Base-by-base conservation (phyloP, 2,888 invertebrate species). In the Deilephila porcellus region DNA sequence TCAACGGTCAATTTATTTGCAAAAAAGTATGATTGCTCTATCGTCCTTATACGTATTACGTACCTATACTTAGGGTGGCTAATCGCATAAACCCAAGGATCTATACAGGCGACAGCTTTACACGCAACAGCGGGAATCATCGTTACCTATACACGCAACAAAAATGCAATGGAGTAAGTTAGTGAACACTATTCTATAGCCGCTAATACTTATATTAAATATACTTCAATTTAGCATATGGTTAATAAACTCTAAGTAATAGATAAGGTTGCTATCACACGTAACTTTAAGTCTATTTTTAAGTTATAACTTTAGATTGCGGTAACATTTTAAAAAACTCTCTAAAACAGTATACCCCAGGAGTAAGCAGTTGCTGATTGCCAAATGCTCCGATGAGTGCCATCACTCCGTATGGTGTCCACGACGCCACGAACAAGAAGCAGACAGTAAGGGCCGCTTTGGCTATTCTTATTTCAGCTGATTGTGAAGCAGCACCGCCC, bases 11-110 rank as follows among this genome's bases (percentile, higher is more conserved):
- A 45, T 63, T 63, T 56, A 14, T 45, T 45, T 19, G 29, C 17
- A 76, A 62, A 60, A 29, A 6, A 45, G 1, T 45, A 3, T 45
- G 45, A 45, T 14, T 45, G 45, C 45, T 45, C 14, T 11, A n/a
- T 53, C 11, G 62, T 45, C 8, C 56, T 17, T 67, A 64, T 59
- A 72, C 71, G 72, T 74, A 11, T 19, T 25, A 63, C 53, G 45
- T 88, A 97, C 97, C 98, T 96, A 94, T 97, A 97, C 93, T 96
- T 97, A 6, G 98, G 98, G 95, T 98, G 98, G 86, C 98, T 98
- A 80, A 98, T 98, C 5, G 98, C 98, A 83, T 98, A 98, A 2
- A 98, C 97, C 94, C 98, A 98, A 0, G 98, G 98, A 91, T 98
- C 98, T 85, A 98, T 96, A 90, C 98, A 98, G 0, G 98, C 98